Conservation (phyloP, 2,888 invertebrate species). For the Odontothrips loti region DNA sequence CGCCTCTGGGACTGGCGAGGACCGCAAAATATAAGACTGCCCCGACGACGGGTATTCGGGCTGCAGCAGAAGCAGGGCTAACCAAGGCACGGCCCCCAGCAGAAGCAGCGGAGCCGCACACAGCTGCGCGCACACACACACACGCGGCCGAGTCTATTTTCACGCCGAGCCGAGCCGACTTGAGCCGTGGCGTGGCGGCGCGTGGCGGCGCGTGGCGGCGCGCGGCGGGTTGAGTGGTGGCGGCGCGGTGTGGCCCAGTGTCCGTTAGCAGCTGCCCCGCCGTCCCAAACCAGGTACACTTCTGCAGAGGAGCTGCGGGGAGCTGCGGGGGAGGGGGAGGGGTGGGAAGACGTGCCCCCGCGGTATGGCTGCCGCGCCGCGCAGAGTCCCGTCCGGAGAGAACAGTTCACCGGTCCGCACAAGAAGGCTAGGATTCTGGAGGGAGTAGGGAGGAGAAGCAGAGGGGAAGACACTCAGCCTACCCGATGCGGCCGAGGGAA, state of each 20-base stretch:
- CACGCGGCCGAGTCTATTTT: conserved; percentile 16
- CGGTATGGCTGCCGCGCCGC: too few relatives aligned
- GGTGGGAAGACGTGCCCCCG: too few relatives aligned
- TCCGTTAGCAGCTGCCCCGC: conserved; percentile 11
- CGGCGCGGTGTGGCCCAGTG: neutral
- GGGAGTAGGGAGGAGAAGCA: too few relatives aligned
- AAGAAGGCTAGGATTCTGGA: too few relatives aligned
- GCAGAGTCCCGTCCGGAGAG: too few relatives aligned
- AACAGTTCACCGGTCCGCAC: too few relatives aligned
- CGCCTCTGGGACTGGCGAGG: too few relatives aligned
- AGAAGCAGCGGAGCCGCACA: neutral
- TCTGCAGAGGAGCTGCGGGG: neutral
- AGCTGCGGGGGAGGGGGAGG: neutral
- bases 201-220: neutral
- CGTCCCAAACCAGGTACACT: neutral
- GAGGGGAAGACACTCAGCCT: too few relatives aligned
- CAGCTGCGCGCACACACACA: neutral
- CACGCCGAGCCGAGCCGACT: conserved; percentile 18
- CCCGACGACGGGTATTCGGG: too few relatives aligned
- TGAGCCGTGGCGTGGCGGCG: neutral
- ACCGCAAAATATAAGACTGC: too few relatives aligned
- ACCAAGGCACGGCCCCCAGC: neutral
- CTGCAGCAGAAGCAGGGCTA: neutral
- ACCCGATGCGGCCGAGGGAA: too few relatives aligned
- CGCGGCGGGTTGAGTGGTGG: neutral